phyloP scores from a whole-genome alignment of 1,140 invertebrate species.

The Drosophila repletoides region DNA sequence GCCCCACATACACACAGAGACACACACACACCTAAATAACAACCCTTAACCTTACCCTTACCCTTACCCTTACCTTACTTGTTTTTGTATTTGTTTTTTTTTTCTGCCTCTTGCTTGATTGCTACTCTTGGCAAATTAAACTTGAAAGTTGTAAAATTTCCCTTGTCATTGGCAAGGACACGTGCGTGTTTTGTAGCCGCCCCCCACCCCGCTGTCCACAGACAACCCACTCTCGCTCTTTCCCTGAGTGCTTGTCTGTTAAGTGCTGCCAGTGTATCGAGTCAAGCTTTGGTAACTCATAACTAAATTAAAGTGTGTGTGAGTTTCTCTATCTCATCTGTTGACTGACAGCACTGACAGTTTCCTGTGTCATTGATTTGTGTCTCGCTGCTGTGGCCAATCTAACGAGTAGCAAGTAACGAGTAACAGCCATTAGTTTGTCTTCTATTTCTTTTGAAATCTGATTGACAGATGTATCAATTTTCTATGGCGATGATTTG shows the following conservation, averaged over 20 bases:
- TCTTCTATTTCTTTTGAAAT: no score
- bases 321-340: background rate
- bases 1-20: constrained; percentile 1
- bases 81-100: constrained; percentile 14
- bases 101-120: constrained; percentile 61
- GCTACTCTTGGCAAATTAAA: constrained; percentile 79
- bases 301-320: constrained; percentile 53
- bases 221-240: constrained; percentile 9
- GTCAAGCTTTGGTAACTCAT: constrained; percentile 36
- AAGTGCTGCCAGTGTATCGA: constrained; percentile 20
- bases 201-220: background rate
- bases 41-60: constrained; percentile 36
- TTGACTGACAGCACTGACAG: constrained; percentile 17
- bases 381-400: background rate
- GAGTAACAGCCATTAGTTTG: no score
- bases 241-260: constrained; percentile 1
- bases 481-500: no score
- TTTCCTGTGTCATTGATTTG: constrained; percentile 45
- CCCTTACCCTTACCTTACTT: background rate
- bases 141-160: constrained; percentile 81
- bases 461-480: no score
- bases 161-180: constrained; percentile 79
- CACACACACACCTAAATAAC: constrained; percentile 3
- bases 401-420: constrained; percentile 1
- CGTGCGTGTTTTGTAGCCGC: constrained; percentile 56